A percentile compares a stretch with the other conserved stretches of the same genome.
phyloP scores from a whole-genome alignment of 2,113 vertebrate genomes.

The Ammospiza nelsoni region DNA sequence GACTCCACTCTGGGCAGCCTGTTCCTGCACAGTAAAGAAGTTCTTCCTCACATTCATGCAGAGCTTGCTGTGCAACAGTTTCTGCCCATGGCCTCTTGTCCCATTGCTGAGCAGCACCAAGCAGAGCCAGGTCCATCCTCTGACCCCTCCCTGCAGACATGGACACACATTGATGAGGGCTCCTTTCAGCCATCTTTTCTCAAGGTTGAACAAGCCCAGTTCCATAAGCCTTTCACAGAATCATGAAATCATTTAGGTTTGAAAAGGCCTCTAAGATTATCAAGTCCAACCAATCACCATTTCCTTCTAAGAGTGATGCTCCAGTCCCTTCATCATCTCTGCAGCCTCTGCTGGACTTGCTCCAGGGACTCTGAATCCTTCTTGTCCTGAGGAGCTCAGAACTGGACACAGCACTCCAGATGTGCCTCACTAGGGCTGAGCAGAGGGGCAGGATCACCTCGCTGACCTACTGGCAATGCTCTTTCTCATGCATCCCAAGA shows the following conservation, averaged over 20 bases:
- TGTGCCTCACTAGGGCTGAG: neutral
- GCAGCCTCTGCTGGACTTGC: neutral
- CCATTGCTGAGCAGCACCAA: neutral
- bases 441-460: neutral
- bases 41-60: neutral
- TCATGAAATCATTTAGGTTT: neutral
- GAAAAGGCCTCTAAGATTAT: neutral
- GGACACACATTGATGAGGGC: neutral
- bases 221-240: neutral
- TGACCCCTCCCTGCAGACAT: neutral
- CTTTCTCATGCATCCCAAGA: neutral
- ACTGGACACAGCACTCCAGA: neutral
- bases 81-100: neutral
- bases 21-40: neutral
- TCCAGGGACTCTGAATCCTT: neutral
- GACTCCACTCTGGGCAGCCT: neutral
- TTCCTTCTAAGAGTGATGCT: neutral
- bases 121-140: neutral
- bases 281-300: neutral
- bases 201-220: neutral
- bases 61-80: neutral
- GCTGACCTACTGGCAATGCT: neutral
- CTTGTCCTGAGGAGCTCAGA: neutral
- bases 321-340: neutral
- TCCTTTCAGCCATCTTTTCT: neutral